Conservation (phyloP, 1,140 invertebrate species). For the Drosophila sproati region DNA sequence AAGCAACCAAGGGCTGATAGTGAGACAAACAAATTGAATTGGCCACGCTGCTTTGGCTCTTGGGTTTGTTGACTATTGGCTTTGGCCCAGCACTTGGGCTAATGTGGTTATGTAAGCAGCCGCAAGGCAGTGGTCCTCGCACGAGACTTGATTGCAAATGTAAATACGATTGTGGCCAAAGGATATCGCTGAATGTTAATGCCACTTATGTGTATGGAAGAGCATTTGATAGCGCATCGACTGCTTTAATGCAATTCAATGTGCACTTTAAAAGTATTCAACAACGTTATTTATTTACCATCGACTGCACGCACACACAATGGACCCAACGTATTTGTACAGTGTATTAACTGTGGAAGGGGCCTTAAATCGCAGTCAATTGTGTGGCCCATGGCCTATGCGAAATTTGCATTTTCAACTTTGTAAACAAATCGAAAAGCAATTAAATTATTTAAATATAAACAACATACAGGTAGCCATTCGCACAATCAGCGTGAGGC, state of each 20-base stretch:
- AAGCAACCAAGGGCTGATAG: slow-evolving; percentile 36
- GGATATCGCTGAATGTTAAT: slow-evolving; percentile 13
- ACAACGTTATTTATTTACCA: slow-evolving; percentile 53
- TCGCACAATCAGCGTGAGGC: slow-evolving; percentile 61
- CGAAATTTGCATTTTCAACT: slow-evolving; percentile 77
- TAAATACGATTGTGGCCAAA: slow-evolving; percentile 59
- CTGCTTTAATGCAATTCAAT: slow-evolving; percentile 31
- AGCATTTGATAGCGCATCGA: neutral
- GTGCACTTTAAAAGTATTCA: slow-evolving; percentile 17
- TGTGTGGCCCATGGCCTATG: slow-evolving; percentile 69
- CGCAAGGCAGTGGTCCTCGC: slow-evolving; percentile 32
- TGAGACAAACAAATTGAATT: slow-evolving; percentile 80
- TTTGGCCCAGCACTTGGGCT: slow-evolving; percentile 58
- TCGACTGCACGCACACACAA: slow-evolving; percentile 16
- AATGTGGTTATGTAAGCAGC: slow-evolving; percentile 73
- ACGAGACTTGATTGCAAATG: slow-evolving; percentile 63
- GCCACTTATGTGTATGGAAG: neutral
- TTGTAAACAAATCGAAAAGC: slow-evolving; percentile 82
- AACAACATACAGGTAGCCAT: slow-evolving; percentile 55
- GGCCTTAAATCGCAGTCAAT: slow-evolving; percentile 77
- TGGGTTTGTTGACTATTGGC: slow-evolving; percentile 45
- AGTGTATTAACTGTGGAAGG: slow-evolving; percentile 37
- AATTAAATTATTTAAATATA: slow-evolving; percentile 83
- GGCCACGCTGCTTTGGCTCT: slow-evolving; percentile 56
- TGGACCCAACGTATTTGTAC: neutral